Percentiles rank a stretch among this genome's conserved stretches.
Evolutionary conservation across 2,888 invertebrate species (phyloP).

Genomic region (Seira musarum): DNA sequence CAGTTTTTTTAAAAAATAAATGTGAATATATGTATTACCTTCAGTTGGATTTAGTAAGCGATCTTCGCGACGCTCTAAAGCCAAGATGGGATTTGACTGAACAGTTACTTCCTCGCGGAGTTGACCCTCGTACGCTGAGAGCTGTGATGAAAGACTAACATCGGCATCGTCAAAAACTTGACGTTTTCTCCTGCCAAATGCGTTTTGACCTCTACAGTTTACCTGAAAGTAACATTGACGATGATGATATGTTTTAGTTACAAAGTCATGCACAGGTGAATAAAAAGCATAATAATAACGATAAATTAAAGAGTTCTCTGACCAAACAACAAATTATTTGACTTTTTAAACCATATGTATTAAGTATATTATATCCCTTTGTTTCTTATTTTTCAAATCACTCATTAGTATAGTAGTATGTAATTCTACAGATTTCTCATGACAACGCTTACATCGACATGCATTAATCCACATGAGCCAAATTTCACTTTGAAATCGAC

Average conservation of each 20-base stretch:
- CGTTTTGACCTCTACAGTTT: slow-evolving; percentile 92
- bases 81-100: slow-evolving; percentile 91
- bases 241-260: neutral
- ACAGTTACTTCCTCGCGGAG: slow-evolving; percentile 94
- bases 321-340: too few species aligned
- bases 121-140: slow-evolving; percentile 79
- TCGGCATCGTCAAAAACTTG: slow-evolving; percentile 65
- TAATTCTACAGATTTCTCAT: neutral
- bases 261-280: neutral
- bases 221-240: slow-evolving; percentile 75
- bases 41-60: slow-evolving; percentile 85
- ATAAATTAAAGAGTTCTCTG: too few species aligned
- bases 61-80: slow-evolving; percentile 88
- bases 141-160: slow-evolving; percentile 60
- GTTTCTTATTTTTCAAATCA: too few species aligned
- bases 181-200: slow-evolving; percentile 84
- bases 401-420: too few species aligned
- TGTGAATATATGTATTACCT: slow-evolving; percentile 76
- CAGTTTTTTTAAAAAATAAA: too few species aligned
- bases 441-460: slow-evolving; percentile 82
- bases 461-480: slow-evolving; percentile 92
- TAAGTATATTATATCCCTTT: too few species aligned
- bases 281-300: too few species aligned
- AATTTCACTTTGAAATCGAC: slow-evolving; percentile 92
- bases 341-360: too few species aligned